A percentile compares a stretch with the other conserved stretches of the same genome.
phyloP scores from a whole-genome alignment of 2,797 vertebrate species.

The Netta rufina region DNA sequence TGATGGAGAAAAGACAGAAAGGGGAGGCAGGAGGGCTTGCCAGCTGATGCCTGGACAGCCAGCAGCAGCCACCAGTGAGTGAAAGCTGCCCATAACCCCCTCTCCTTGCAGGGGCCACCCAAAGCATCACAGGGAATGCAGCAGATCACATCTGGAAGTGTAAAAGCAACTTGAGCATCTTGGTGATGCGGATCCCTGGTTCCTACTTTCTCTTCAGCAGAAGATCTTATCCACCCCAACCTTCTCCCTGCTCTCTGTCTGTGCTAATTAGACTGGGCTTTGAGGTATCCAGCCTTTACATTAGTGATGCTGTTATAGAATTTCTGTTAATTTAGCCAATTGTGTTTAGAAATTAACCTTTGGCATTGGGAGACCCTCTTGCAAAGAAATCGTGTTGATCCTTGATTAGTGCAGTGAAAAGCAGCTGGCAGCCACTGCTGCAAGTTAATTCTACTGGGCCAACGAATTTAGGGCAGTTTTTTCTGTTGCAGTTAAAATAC shows the following conservation, averaged over 20 bases:
- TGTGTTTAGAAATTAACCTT: background rate
- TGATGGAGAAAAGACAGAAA: background rate
- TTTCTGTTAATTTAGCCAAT: background rate
- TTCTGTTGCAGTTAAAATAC: background rate
- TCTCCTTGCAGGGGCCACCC: background rate
- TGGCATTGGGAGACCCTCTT: background rate
- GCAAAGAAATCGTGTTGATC: background rate
- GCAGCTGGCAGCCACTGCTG: background rate
- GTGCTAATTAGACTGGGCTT: background rate
- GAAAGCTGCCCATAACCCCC: background rate
- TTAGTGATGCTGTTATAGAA: background rate
- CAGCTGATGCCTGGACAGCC: rapidly evolving
- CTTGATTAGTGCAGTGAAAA: background rate
- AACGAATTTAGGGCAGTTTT: background rate
- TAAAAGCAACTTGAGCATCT: background rate
- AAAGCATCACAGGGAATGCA: rapidly evolving
- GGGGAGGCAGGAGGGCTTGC: background rate
- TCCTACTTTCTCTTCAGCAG: background rate
- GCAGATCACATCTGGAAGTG: background rate
- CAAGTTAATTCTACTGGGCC: background rate
- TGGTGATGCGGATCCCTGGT: background rate
- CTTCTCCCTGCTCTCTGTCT: background rate
- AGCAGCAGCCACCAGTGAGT: background rate
- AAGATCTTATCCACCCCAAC: background rate
- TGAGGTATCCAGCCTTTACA: background rate